Evolutionary conservation across 2,888 invertebrate species (phyloP).

Genomic region (Cerastis leucographa): DNA sequence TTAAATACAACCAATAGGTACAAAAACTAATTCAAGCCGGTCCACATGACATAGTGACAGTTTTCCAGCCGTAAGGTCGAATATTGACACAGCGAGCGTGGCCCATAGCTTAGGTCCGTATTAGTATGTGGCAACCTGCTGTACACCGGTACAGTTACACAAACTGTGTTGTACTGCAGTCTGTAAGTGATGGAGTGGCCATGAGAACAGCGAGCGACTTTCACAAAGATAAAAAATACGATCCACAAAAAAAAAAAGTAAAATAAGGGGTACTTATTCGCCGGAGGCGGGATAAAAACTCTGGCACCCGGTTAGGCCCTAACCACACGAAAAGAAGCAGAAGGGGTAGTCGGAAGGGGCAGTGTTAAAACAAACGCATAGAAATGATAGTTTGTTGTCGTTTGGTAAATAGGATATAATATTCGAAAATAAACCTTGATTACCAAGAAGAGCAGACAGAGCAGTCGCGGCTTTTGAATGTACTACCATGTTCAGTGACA

Average conservation of each 20-base stretch:
- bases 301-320: too few species aligned
- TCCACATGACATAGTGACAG: not conserved
- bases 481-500: not conserved
- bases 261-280: not conserved
- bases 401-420: not conserved
- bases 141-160: slow-evolving; percentile 61
- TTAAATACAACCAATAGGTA: not conserved
- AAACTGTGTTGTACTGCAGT: slow-evolving; percentile 42
- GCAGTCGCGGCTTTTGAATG: not conserved
- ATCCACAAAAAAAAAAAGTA: not conserved
- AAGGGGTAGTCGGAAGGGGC: too few species aligned
- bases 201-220: slow-evolving; percentile 23
- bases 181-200: slow-evolving; percentile 31
- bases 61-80: not conserved
- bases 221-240: not conserved
- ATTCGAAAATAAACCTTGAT: not conserved
- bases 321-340: too few species aligned
- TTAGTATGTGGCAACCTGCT: slow-evolving; percentile 30
- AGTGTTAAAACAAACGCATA: too few species aligned
- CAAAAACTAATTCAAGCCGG: not conserved
- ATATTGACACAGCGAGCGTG: slow-evolving; percentile 50
- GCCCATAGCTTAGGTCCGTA: slow-evolving; percentile 29
- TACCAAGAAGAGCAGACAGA: not conserved
- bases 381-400: not conserved
- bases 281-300: too few species aligned